Percentiles rank a stretch among this genome's conserved stretches.
Conservation (phyloP, 1,140 invertebrate species). For the Mercenaria mercenaria region DNA sequence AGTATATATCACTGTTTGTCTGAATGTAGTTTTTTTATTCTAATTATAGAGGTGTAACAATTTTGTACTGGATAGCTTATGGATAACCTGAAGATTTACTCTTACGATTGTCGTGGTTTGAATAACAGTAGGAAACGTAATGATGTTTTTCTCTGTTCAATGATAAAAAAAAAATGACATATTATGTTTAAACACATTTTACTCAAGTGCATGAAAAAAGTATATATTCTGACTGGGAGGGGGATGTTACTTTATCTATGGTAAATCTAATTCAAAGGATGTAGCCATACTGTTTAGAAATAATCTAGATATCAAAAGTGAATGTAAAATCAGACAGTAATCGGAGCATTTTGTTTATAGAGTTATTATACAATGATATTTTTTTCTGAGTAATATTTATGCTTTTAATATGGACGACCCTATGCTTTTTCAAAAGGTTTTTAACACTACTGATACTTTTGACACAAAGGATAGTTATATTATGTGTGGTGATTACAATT, state of each 20-base stretch:
- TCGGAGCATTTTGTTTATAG: background rate
- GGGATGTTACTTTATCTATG: background rate
- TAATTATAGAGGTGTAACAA: too few relatives aligned
- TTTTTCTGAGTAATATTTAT: background rate
- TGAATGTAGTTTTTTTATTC: too few relatives aligned
- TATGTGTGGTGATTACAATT: background rate
- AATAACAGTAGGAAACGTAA: too few relatives aligned
- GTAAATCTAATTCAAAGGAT: background rate
- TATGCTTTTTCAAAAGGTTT: too few relatives aligned
- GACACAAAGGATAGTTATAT: background rate
- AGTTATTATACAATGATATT: too few relatives aligned
- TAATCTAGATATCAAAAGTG: background rate
- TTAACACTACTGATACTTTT: too few relatives aligned
- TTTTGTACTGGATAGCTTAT: too few relatives aligned
- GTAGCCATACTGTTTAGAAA: background rate
- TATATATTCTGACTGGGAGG: background rate
- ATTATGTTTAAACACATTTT: constrained; percentile 57
- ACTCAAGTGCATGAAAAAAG: constrained; percentile 33
- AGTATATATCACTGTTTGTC: too few relatives aligned
- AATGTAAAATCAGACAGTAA: background rate
- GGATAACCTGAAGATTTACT: too few relatives aligned
- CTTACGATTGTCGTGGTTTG: too few relatives aligned
- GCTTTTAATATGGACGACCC: too few relatives aligned
- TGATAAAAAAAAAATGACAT: constrained; percentile 33
- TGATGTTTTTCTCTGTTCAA: too few relatives aligned